These are phyloP conservation scores for Stratiolaelaps scimitus DNA, from an alignment of 1,140 invertebrate species.

Conservation along the genomic window DNA sequence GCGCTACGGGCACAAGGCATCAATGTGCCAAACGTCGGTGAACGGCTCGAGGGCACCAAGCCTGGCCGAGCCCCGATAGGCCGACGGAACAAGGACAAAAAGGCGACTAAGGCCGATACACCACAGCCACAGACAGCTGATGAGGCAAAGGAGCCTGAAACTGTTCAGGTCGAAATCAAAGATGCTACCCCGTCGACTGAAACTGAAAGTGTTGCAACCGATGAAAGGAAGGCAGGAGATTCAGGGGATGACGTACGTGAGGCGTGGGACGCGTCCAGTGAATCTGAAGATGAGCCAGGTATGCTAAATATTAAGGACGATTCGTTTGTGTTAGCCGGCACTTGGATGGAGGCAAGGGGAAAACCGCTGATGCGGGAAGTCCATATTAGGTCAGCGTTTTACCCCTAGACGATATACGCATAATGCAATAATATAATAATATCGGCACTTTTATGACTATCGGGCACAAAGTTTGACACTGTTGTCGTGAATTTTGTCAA, in stretches of 20 bases:
- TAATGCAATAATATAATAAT: too few relatives aligned
- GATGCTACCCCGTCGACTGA: constrained; percentile 46
- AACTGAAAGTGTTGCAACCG: constrained; percentile 28
- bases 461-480: too few relatives aligned
- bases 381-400: too few relatives aligned
- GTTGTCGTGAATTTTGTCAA: too few relatives aligned
- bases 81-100: constrained; percentile 40
- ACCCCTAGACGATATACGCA: too few relatives aligned
- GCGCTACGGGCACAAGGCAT: constrained; percentile 67
- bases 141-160: constrained; percentile 36
- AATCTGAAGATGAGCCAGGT: constrained; percentile 49
- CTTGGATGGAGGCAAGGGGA: constrained; percentile 29
- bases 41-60: constrained; percentile 58
- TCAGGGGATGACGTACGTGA: constrained; percentile 38
- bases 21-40: constrained; percentile 51
- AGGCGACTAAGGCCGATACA: constrained; percentile 40
- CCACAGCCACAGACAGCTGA: constrained; percentile 41
- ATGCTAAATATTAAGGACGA: too few relatives aligned
- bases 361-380: too few relatives aligned
- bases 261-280: constrained; percentile 44
- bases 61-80: constrained; percentile 45
- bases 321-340: too few relatives aligned
- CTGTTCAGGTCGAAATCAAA: constrained; percentile 43
- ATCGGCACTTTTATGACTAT: too few relatives aligned
- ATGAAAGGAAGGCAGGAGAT: constrained; percentile 32